Base-by-base conservation (phyloP, 2,797 vertebrate genomes). In the Choloepus didactylus region DNA sequence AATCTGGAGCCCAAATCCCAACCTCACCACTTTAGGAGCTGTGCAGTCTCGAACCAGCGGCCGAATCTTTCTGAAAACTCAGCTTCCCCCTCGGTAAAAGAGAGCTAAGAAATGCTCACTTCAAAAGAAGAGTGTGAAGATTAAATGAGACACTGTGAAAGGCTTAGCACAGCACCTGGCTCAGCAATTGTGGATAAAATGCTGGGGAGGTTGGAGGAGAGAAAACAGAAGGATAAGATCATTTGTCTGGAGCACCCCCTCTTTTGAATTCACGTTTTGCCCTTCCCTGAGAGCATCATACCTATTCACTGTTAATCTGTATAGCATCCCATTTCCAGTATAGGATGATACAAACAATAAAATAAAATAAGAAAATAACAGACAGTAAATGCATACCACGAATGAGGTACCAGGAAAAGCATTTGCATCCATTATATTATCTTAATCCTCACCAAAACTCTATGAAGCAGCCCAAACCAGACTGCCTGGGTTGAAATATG, bases 171-270 rank as follows among this genome's bases (percentile, higher is more conserved):
- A 23, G 69, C 3, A 27, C 62, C 59, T 19, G 23, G 59, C 46
- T 80, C 25, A n/a, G 64, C 21, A 51, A 56, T 35, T 31, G 21
- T 21, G 6, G 54, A 0, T 38, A 59, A 54, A 73, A 79, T 1
- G 1, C 51, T 51, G 11, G 1, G 0, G 35, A 15, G 1, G 56
- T 46, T 11, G 1, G 29, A 23, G 16, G 11, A 5, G 12, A 49
- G 80, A 29, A 79, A 59, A 38, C 8, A 69, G 38, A 19, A 0
- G 0, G 0, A 5, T 3, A 4, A 59, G 10, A 66, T 27, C 23
- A 2, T 27, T 9, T 87, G n/a, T 64, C 84, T 31, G 38, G 60
- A 56, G 64, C 10, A 1, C n/a, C 11, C 27, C 4, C 31, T 70
- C 44, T 60, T 81, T n/a, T 6, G 2, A 49, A 54, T 29, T 67